Evolutionary conservation across 1,140 invertebrate genomes (phyloP).

Genomic region (Geopemphigus sp.): DNA sequence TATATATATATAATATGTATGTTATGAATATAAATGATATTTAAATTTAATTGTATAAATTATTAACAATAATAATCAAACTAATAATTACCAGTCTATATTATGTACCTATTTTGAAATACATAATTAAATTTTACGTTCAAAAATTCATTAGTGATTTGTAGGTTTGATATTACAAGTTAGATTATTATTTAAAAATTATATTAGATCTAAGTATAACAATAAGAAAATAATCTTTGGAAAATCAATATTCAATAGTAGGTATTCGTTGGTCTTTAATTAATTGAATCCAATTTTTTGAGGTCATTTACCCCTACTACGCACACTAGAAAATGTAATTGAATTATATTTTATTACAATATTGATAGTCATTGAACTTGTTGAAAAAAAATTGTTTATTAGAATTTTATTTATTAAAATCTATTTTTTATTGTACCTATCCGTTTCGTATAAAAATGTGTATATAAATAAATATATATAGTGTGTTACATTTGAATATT

Average conservation of each 20-base stretch:
- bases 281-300: not conserved
- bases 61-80: not conserved
- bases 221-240: not conserved
- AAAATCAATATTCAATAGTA: not conserved
- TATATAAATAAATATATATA: too few species aligned
- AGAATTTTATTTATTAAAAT: not conserved
- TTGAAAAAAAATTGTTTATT: not conserved
- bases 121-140: not conserved
- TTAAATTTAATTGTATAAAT: not conserved
- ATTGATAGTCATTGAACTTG: constrained; percentile 2
- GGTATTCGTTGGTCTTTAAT: not conserved
- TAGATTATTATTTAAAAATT: not conserved
- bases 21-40: not conserved
- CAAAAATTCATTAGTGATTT: not conserved
- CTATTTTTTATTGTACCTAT: too few species aligned
- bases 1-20: too few species aligned
- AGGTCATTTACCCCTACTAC: not conserved
- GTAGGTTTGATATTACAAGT: not conserved
- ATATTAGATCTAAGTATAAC: not conserved
- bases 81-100: not conserved
- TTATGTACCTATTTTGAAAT: not conserved
- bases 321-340: not conserved
- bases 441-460: too few species aligned
- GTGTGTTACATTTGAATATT: too few species aligned
- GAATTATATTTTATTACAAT: not conserved